Percentiles rank a stretch among this genome's conserved stretches.
Conservation (phyloP, 2,797 vertebrate species). For the Yasuhikotakia modesta region DNA sequence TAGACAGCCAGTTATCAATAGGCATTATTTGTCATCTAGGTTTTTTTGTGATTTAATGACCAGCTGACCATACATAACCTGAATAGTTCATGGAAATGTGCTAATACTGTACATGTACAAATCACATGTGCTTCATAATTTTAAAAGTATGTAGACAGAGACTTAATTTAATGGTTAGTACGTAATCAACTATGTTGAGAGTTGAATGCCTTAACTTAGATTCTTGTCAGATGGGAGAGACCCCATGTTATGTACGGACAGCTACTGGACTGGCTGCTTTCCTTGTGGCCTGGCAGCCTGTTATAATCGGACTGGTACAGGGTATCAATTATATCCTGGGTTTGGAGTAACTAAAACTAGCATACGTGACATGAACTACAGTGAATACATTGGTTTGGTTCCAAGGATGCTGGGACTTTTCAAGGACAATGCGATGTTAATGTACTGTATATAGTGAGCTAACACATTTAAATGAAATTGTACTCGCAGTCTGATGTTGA, state of each 20-base stretch:
- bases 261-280: conserved; percentile 96
- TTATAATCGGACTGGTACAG: conserved; percentile 98
- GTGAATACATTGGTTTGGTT: conserved; percentile 11
- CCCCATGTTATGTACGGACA: conserved; percentile 98
- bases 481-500: conserved; percentile 67
- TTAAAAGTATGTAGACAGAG: too few species aligned
- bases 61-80: too few species aligned
- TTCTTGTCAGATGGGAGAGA: conserved; percentile 86
- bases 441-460: conserved; percentile 55
- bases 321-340: conserved; percentile 96
- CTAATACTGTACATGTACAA: too few species aligned
- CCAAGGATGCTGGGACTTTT: conserved; percentile 36
- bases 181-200: neutral
- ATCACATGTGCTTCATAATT: too few species aligned
- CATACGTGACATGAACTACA: conserved; percentile 4
- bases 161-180: too few species aligned
- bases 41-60: too few species aligned
- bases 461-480: conserved; percentile 66
- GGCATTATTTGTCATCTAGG: too few species aligned
- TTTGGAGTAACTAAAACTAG: conserved; percentile 81
- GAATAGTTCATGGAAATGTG: too few species aligned
- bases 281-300: conserved; percentile 97
- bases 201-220: conserved; percentile 73
- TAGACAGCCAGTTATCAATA: too few species aligned
- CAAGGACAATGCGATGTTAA: conserved; percentile 48